Conservation (phyloP, 2,113 vertebrate genomes). For the Dasyurus viverrinus region DNA sequence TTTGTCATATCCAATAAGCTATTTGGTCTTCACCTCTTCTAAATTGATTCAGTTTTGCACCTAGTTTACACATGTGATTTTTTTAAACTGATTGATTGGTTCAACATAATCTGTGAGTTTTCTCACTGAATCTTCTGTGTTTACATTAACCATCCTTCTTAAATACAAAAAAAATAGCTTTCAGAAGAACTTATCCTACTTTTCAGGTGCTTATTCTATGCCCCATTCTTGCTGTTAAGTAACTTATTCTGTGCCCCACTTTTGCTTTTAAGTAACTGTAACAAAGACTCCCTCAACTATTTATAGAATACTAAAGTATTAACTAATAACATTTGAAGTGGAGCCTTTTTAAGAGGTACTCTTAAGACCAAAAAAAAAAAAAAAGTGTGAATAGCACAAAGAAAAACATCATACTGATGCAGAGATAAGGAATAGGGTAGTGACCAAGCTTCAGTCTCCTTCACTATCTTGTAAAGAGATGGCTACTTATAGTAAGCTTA, state of each 20-base stretch:
- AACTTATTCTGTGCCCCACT: no score
- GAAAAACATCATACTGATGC: not conserved
- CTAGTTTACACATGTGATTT: not conserved
- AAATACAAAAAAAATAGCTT: not conserved
- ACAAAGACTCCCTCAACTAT: not conserved
- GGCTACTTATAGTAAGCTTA: no score
- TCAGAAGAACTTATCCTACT: not conserved
- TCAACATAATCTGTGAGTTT: no score
- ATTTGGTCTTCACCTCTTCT: not conserved
- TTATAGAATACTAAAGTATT: not conserved
- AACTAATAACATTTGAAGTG: not conserved
- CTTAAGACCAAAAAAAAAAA: not conserved
- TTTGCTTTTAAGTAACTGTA: not conserved
- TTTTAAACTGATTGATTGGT: not conserved
- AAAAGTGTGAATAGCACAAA: not conserved
- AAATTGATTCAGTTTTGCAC: not conserved
- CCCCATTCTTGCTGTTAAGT: no score
- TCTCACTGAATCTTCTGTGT: no score
- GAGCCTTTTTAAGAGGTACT: not conserved
- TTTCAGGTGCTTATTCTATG: not conserved
- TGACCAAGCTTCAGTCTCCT: no score
- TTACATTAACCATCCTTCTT: not conserved
- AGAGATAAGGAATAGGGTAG: no score
- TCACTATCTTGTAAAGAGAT: no score
- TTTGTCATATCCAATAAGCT: not conserved